Evolutionary conservation across 2,113 vertebrate genomes (phyloP), one percentile per base, ranked within the genome.

Genomic region (Caranx melampygus): DNA sequence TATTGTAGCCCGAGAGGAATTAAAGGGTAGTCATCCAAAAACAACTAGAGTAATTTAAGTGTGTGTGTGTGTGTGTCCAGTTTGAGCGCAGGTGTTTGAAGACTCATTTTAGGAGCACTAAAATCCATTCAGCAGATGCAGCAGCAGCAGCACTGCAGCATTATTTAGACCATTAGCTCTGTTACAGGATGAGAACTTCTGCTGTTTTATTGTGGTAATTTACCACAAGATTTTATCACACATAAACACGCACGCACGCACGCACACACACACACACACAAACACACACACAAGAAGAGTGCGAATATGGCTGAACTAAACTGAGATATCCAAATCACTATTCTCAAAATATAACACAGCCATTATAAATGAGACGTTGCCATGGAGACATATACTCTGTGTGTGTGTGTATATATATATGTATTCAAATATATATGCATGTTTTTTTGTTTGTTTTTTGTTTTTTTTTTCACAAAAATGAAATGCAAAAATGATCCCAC

Each of bases 151-250:
- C 65, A 49, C 59, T 44, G 63, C 31, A 70, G 73, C 71, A 83
- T 85, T 79, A 88, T 87, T 86, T 68, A 68, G 81, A 57, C 51
- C 86, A 82, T 89, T 88, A 81, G 63, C 61, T 81, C 71, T 16
- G 26, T 26, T 13, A 40, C 69, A 75, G 74, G 68, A 74, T 62
- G 57, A 82, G 61, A 62, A 13, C 76, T 72, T 67, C 66, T 64
- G 45, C 77, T n/a, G 58, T 60, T 87, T 79, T 72, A 62, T 60
- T 51, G 63, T 2, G 2, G 57, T 10, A 34, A 70, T 84, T 70
- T 55, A 77, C 14, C 3, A 2, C 34, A 21, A 13, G 10, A 1
- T 59, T 33, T 9, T 15, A 42, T 42, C 2, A 11, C 40, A 42
- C 40, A 11, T 10, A 42, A 7, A 42, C 40, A 42, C 40, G 10